A percentile compares a stretch with the other conserved stretches of the same genome.
phyloP scores from a whole-genome alignment of 2,888 invertebrate species.

The Arge pagana region DNA sequence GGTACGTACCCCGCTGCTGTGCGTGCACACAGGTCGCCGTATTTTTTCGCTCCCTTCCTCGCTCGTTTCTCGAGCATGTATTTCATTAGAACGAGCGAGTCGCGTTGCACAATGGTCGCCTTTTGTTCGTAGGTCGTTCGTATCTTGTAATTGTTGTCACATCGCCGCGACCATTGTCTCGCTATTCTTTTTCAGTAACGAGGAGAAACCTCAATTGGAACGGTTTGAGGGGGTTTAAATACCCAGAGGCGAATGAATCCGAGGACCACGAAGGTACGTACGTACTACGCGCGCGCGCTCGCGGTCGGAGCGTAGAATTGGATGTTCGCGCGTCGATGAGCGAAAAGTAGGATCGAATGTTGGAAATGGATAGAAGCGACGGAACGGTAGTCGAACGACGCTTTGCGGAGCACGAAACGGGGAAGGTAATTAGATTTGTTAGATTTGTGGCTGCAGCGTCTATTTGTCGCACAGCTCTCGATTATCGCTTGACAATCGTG shows the following conservation, averaged over 20 bases:
- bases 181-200: slow-evolving; percentile 54
- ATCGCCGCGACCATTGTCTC: slow-evolving; percentile 51
- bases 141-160: slow-evolving; percentile 45
- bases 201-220: slow-evolving; percentile 57
- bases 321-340: slow-evolving; percentile 1
- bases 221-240: slow-evolving; percentile 56
- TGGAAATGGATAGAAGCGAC: not conserved
- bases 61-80: slow-evolving; percentile 13
- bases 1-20: too few species aligned
- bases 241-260: slow-evolving; percentile 57
- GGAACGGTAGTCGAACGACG: slow-evolving; percentile 31
- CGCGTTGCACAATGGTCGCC: slow-evolving; percentile 24
- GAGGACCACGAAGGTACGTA: too few species aligned
- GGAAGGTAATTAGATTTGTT: too few species aligned
- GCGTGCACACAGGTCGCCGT: too few species aligned
- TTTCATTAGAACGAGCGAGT: slow-evolving; percentile 20
- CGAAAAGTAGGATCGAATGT: not conserved
- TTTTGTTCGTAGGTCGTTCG: slow-evolving; percentile 42
- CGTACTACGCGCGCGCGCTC: too few species aligned
- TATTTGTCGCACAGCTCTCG: not conserved
- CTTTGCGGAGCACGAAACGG: too few species aligned
- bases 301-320: too few species aligned
- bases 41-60: too few species aligned
- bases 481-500: slow-evolving; percentile 7
- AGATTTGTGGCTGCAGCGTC: too few species aligned